Base-by-base conservation (phyloP, 2,888 invertebrate genomes). In the Suillia variegata region DNA sequence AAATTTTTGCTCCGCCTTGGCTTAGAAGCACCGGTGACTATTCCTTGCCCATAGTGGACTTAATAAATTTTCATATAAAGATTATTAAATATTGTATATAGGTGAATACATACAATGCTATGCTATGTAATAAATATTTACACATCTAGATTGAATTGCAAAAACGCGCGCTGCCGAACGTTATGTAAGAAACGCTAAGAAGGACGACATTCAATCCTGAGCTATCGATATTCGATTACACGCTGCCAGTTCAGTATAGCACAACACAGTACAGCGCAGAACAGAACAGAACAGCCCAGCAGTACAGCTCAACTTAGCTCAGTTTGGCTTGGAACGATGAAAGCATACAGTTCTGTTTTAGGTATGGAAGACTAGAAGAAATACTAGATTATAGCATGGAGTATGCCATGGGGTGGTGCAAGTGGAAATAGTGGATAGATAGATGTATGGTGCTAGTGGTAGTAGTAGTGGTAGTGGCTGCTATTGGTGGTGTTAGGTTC, bases 201-300 rank as follows among this genome's bases (percentile, higher is more conserved):
- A 74, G 73, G 71, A 71, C 70, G 68, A 74, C 74, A 81, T 77
- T 74, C 77, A 79, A 81, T 81, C 80, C 80, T 74, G 67, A 75
- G 78, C 78, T 77, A 81, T 81, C 75, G 78, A 80, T 81, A 81
- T 81, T 80, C 80, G 79, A 80, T 81, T 81, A 75, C 81, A 80
- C 70, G 64, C 55, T 55, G 62, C 62, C 49, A 54, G 54, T 48
- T 33, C 58, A 55, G 50, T 52, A 34, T 55, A 59, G 42, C 53
- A 21, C 33, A 15, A 33, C 22, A 48, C 48, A 48, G 17, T 48
- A 4, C 48, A 5, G 20, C 20, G 10, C 48, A 57, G 42, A 45
- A 53, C n/a, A 22, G 50, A 13, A 48, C 48, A 48, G 17, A 6
- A 12, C 20, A 5, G 20, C 10, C 3, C 48, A 57, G 42, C 54